Conservation (phyloP, 2,888 invertebrate genomes). For the Ophioninae sp. region DNA sequence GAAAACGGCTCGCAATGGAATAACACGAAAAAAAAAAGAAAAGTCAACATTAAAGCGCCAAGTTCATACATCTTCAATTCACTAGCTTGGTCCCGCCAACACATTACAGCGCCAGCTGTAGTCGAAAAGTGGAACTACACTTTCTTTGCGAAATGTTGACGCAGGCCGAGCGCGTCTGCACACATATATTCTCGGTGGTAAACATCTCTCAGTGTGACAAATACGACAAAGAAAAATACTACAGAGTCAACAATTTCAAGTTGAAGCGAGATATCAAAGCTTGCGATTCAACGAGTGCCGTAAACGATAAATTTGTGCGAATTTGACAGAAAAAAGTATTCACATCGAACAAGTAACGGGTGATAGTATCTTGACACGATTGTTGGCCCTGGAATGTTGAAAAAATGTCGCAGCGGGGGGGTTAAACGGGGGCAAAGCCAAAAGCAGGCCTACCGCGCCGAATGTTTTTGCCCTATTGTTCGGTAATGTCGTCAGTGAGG, state of each 20-base stretch:
- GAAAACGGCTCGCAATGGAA: too few relatives aligned
- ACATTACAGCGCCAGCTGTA: neutral
- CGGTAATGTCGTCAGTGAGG: constrained; percentile 64
- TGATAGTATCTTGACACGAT: neutral
- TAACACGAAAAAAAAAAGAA: too few relatives aligned
- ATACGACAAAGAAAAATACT: constrained; percentile 10
- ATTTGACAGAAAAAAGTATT: neutral
- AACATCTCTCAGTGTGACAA: constrained; percentile 11
- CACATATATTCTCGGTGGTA: neutral
- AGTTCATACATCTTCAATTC: too few relatives aligned
- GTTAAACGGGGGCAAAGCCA: constrained; percentile 66
- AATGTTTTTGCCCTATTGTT: constrained; percentile 75
- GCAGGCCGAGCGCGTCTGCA: neutral
- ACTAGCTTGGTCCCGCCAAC: neutral
- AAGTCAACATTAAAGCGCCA: too few relatives aligned
- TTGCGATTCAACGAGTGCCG: neutral
- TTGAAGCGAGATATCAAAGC: constrained; percentile 8
- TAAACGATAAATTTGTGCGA: neutral
- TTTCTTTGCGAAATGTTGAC: neutral
- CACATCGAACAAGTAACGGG: neutral
- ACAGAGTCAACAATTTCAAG: constrained; percentile 36
- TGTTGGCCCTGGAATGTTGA: constrained; percentile 28
- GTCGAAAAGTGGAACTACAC: neutral
- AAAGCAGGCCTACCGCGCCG: constrained; percentile 71
- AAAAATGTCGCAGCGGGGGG: constrained; percentile 31